phyloP scores from a whole-genome alignment of 2,888 invertebrate species.

The Xestia xanthographa region DNA sequence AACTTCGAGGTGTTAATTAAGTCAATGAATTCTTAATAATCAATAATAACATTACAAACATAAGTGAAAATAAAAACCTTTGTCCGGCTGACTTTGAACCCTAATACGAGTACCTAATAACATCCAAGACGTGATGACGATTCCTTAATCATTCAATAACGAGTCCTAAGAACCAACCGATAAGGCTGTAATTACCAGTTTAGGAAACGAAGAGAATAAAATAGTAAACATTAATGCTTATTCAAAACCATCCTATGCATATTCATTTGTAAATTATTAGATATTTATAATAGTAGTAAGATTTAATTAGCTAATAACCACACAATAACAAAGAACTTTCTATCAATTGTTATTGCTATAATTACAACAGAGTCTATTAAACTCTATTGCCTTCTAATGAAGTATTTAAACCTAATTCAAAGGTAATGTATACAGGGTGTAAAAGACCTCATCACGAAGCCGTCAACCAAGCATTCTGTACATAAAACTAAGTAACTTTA shows the following conservation, averaged over 20 bases:
- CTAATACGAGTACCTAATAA: too few species aligned
- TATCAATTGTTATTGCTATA: constrained; percentile 21
- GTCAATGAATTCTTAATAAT: constrained; percentile 4
- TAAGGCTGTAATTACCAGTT: constrained; percentile 18
- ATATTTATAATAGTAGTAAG: neutral
- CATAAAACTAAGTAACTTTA: too few species aligned
- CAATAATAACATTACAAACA: neutral
- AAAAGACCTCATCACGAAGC: too few species aligned
- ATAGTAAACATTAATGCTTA: constrained; percentile 21
- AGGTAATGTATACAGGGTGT: constrained; percentile 9
- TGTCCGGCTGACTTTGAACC: neutral
- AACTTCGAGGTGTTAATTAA: neutral
- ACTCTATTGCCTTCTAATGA: constrained; percentile 27
- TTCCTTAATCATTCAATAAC: constrained; percentile 15
- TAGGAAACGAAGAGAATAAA: constrained; percentile 1
- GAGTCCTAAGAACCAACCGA: constrained; percentile 10
- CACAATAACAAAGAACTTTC: constrained; percentile 24
- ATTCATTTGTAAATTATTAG: constrained; percentile 21
- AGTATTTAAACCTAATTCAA: constrained; percentile 13
- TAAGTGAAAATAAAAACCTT: neutral
- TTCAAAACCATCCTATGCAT: constrained; percentile 19
- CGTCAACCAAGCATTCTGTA: too few species aligned
- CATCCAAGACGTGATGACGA: neutral
- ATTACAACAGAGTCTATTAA: constrained; percentile 9
- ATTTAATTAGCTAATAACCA: constrained; percentile 14